A percentile compares a stretch with the other conserved stretches of the same genome.
phyloP scores from a whole-genome alignment of 1,140 invertebrate genomes.

The Achroia grisella region DNA sequence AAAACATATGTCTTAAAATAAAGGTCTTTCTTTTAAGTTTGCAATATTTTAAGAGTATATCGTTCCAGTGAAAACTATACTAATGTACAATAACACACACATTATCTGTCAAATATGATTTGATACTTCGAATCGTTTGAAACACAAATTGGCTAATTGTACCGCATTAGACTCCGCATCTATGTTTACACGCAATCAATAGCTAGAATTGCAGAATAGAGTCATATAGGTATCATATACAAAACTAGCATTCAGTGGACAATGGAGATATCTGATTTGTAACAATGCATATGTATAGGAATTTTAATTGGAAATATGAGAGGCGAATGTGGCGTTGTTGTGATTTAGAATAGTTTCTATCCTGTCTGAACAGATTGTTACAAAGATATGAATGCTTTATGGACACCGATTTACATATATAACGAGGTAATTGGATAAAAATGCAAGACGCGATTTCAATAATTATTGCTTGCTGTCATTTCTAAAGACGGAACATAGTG shows the following conservation, averaged over 20 bases:
- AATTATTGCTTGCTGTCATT: background rate
- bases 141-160: too few species aligned
- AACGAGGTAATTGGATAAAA: constrained; percentile 24
- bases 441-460: constrained; percentile 7
- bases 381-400: constrained; percentile 32
- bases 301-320: constrained; percentile 68
- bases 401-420: constrained; percentile 30
- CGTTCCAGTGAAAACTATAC: too few species aligned
- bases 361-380: constrained; percentile 31
- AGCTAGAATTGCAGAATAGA: constrained; percentile 49
- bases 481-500: background rate
- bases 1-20: too few species aligned
- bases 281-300: constrained; percentile 57
- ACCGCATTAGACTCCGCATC: constrained; percentile 13
- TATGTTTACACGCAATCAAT: constrained; percentile 19
- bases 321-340: constrained; percentile 31
- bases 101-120: too few species aligned
- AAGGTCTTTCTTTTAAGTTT: too few species aligned
- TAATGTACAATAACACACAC: too few species aligned
- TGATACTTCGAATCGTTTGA: too few species aligned
- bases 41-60: too few species aligned
- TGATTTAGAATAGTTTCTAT: constrained; percentile 44
- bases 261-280: constrained; percentile 63
- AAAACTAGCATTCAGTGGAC: constrained; percentile 47
- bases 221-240: constrained; percentile 27